Percentiles rank a stretch among this genome's conserved stretches.
These are phyloP conservation scores for Epinephelus awoara DNA, from an alignment of 2,797 vertebrate genomes.

Conservation along the genomic window DNA sequence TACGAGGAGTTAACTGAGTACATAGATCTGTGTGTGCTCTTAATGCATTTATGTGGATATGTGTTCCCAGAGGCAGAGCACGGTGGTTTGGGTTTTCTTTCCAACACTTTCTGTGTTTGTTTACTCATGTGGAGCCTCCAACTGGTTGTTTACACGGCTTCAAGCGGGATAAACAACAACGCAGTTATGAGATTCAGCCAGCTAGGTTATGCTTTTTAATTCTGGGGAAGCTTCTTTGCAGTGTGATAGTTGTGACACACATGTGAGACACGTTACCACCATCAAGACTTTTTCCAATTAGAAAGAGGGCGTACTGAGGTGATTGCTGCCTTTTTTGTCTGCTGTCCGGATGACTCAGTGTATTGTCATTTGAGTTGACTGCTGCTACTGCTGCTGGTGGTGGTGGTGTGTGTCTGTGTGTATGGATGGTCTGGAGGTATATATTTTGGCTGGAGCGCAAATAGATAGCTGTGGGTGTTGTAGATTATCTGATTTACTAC, in stretches of 20 bases:
- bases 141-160: constrained; percentile 20
- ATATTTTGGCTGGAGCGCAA: constrained; percentile 65
- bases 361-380: constrained; percentile 53
- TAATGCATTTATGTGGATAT: not conserved
- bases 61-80: not conserved
- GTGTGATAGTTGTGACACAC: not conserved
- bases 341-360: constrained; percentile 67
- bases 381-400: constrained; percentile 37
- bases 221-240: not conserved
- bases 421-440: constrained; percentile 34
- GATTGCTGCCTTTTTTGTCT: constrained; percentile 56
- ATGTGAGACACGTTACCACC: not conserved
- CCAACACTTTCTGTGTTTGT: constrained; percentile 7
- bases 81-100: constrained; percentile 8
- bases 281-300: constrained; percentile 1
- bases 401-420: constrained; percentile 29
- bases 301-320: constrained; percentile 39
- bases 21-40: not conserved
- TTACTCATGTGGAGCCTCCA: constrained; percentile 14
- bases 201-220: constrained; percentile 1
- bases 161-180: constrained; percentile 21
- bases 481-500: constrained; percentile 66
- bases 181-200: constrained; percentile 18
- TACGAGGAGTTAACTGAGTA: not conserved
- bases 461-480: constrained; percentile 49